Base-by-base conservation (phyloP, 1,140 invertebrate genomes). In the Nasonia giraulti region DNA sequence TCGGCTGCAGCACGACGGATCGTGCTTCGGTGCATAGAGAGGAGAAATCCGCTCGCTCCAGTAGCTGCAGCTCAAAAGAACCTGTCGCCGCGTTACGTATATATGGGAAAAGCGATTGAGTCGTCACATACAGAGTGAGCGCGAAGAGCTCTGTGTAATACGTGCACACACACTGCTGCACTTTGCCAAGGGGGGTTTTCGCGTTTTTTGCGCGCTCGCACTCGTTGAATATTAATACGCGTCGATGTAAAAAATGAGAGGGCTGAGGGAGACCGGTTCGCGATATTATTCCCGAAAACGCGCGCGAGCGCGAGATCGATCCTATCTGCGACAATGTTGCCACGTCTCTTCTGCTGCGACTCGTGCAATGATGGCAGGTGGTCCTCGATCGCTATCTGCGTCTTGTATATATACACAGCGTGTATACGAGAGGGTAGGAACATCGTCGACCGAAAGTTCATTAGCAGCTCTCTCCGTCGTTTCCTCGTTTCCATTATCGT, bases 231-330 rank as follows among this genome's bases (percentile, higher is more conserved):
- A n/a, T n/a, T n/a, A n/a, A n/a, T n/a, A n/a, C n/a, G n/a, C n/a
- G n/a, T n/a, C n/a, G n/a, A n/a, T n/a, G 75, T 62, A 47, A 77
- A 50, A 77, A 77, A 77, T 55, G 44, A 77, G 68, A 12, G 27
- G 14, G 68, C 2, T 7, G 27, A 6, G 68, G 12, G 68, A 71
- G 68, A 71, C 68, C 68, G 68, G 68, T 71, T 71, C 27, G 68
- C 55, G 55, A 50, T 47, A 11, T 14, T 50, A 50, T 68, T 68
- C 23, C 66, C 66, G 23, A 71, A 71, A 71, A 71, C 68, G 27
- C 68, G 68, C 6, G 4, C 27, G 27, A 27, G 68, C 23, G 10
- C 68, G 31, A 27, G 68, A 27, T 31, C 68, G 68, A 71, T 27
- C 68, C 4, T 33, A 71, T 33, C 17, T 10, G 75, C 47, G 47